A percentile compares a stretch with the other conserved stretches of the same genome.
Conservation (phyloP, 2,113 vertebrate species). For the Cairina moschata region DNA sequence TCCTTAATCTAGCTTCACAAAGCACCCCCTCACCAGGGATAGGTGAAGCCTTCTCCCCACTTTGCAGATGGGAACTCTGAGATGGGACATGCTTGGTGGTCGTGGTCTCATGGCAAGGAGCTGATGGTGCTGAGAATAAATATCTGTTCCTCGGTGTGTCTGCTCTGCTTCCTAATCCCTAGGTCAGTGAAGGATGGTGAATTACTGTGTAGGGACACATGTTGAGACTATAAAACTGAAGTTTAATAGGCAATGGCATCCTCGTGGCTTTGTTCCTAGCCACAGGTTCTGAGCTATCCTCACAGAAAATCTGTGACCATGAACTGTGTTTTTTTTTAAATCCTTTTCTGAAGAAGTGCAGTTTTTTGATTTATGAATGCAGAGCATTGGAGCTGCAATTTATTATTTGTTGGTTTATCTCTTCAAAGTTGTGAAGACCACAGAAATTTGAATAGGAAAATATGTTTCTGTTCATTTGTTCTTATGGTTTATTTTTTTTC, state of each 20-base stretch:
- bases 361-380: not conserved
- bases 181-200: not conserved
- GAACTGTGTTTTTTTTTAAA: not conserved
- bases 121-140: not conserved
- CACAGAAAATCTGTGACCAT: not conserved
- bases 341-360: not conserved
- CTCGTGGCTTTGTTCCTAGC: not conserved
- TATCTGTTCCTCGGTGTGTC: not conserved
- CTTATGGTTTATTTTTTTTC: not conserved
- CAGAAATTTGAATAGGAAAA: not conserved
- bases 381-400: not conserved
- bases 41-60: not conserved
- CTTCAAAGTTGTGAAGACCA: not conserved
- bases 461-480: not conserved
- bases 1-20: not conserved
- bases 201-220: not conserved
- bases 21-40: not conserved
- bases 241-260: not conserved
- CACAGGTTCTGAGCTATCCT: not conserved
- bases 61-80: not conserved
- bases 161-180: not conserved
- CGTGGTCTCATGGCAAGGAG: not conserved
- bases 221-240: not conserved
- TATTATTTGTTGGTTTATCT: not conserved
- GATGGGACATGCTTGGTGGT: not conserved